These are phyloP conservation scores for Bettongia penicillata DNA, from an alignment of 2,113 vertebrate species.

Conservation along the genomic window DNA sequence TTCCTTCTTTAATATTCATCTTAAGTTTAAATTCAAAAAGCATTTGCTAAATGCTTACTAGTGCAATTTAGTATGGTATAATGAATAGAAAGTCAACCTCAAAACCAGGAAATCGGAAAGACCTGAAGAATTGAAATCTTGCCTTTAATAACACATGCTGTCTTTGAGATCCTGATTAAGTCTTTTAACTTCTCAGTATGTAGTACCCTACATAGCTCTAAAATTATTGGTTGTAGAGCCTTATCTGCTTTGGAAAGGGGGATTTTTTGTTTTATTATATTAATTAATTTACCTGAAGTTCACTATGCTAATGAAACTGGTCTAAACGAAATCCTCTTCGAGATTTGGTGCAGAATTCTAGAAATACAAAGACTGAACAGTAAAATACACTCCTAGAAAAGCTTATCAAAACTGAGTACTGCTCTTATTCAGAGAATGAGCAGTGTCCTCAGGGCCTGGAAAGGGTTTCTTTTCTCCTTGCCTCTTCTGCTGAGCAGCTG, in stretches of 20 bases:
- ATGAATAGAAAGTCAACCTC: background rate
- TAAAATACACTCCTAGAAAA: background rate
- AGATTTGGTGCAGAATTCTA: background rate
- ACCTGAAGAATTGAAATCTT: background rate
- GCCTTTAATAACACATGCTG: background rate
- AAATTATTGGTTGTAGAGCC: background rate
- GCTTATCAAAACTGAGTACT: background rate
- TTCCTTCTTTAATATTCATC: background rate
- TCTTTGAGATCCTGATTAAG: background rate
- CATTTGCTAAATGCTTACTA: background rate
- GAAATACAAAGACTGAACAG: background rate
- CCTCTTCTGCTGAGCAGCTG: conserved; percentile 16
- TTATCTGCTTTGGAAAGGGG: background rate
- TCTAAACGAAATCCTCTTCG: background rate
- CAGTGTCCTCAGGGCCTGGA: background rate
- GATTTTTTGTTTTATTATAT: background rate
- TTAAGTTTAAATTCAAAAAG: background rate
- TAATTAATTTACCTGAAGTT: background rate
- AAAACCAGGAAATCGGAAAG: background rate
- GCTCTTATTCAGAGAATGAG: background rate
- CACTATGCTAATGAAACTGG: background rate
- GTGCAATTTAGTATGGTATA: background rate
- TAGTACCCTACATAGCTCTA: background rate
- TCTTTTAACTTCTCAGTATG: background rate
- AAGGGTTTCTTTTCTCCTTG: background rate